These are phyloP conservation scores for Chlorodrepanis virens DNA, from an alignment of 2,113 vertebrate species.

Conservation along the genomic window DNA sequence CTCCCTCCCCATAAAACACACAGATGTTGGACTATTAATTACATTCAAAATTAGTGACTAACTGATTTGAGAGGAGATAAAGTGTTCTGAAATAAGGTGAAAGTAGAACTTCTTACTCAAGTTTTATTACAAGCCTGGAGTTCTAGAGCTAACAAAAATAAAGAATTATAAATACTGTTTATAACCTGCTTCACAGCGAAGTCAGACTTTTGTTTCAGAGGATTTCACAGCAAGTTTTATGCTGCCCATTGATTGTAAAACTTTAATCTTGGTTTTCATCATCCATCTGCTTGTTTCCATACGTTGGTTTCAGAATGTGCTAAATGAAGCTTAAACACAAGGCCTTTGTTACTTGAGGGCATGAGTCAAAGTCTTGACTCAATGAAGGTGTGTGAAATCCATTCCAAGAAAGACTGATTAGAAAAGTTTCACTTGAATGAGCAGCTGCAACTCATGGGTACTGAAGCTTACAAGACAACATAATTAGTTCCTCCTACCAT, in stretches of 20 bases:
- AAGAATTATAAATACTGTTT: not conserved
- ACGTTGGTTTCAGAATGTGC: slow-evolving; percentile 42
- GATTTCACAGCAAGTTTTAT: not conserved
- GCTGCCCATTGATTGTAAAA: not conserved
- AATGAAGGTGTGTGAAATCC: slow-evolving; percentile 64
- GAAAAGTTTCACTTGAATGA: slow-evolving; percentile 47
- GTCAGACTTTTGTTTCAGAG: not conserved
- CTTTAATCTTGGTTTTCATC: slow-evolving; percentile 44
- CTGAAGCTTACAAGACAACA: slow-evolving; percentile 32
- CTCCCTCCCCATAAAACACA: not conserved
- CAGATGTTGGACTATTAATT: not conserved
- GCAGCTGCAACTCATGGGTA: slow-evolving; percentile 48
- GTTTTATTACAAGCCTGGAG: not conserved
- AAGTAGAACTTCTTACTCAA: not conserved
- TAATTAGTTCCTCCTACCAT: slow-evolving; percentile 44
- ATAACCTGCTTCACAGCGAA: not conserved
- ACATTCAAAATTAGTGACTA: not conserved
- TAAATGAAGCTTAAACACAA: slow-evolving; percentile 62
- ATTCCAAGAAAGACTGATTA: slow-evolving; percentile 56
- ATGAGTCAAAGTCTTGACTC: slow-evolving; percentile 57
- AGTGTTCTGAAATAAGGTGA: not conserved
- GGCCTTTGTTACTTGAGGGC: slow-evolving; percentile 55
- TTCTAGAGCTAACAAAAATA: not conserved
- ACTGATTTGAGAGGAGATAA: not conserved
- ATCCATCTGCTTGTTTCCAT: slow-evolving; percentile 51